Percentiles rank a stretch among this genome's conserved stretches.
These are phyloP conservation scores for Lepidothrix coronata DNA, from an alignment of 2,113 vertebrate species.

Conservation along the genomic window DNA sequence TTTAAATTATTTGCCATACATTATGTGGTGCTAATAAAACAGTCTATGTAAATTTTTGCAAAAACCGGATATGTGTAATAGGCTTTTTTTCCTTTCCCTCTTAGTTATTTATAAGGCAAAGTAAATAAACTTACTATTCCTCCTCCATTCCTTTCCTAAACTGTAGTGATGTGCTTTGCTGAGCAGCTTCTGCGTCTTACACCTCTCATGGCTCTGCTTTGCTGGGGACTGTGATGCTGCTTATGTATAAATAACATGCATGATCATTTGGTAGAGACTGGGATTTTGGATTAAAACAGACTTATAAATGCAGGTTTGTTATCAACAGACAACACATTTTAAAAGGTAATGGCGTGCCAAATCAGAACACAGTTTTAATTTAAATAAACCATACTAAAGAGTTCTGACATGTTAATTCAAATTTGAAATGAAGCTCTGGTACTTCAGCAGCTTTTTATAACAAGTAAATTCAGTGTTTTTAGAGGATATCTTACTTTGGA, in stretches of 20 bases:
- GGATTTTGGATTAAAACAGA: not conserved
- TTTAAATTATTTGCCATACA: accelerated
- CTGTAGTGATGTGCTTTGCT: not conserved
- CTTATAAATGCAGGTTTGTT: not conserved
- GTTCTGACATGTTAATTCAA: not conserved
- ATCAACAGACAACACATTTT: constrained; percentile 45
- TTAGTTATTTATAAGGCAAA: not conserved
- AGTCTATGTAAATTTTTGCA: not conserved
- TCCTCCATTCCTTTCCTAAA: not conserved
- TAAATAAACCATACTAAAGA: not conserved
- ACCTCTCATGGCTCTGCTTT: not conserved
- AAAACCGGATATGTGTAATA: not conserved
- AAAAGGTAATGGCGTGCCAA: constrained; percentile 30
- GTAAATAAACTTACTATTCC: not conserved
- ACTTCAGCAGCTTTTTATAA: not conserved
- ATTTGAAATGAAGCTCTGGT: not conserved
- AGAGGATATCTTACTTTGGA: not conserved
- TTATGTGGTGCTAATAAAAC: not conserved
- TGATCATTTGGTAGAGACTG: not conserved
- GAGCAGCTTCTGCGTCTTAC: not conserved
- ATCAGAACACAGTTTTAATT: constrained; percentile 4
- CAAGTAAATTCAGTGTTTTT: not conserved
- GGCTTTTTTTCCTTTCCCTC: not conserved
- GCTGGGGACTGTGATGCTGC: not conserved
- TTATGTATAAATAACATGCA: constrained; percentile 34